phyloP scores from a whole-genome alignment of 2,113 vertebrate genomes.

The Nerophis lumbriciformis region DNA sequence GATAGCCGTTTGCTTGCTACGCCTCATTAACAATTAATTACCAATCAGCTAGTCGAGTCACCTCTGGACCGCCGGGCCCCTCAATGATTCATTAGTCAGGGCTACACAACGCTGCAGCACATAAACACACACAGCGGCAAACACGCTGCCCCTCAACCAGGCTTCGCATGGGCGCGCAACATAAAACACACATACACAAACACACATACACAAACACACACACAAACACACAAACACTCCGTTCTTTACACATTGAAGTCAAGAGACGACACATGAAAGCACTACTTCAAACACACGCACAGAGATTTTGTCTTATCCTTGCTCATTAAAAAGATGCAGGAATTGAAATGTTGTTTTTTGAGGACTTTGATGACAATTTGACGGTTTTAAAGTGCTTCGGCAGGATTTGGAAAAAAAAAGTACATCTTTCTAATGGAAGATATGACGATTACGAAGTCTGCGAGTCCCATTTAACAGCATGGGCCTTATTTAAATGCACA shows the following conservation, averaged over 20 bases:
- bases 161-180: neutral
- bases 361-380: conserved; percentile 27
- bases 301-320: conserved; percentile 28
- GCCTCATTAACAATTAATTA: conserved; percentile 78
- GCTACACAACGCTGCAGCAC: conserved; percentile 56
- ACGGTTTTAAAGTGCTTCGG: conserved; percentile 23
- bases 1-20: conserved; percentile 63
- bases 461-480: conserved; percentile 5
- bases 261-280: conserved; percentile 27
- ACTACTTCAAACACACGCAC: conserved; percentile 1
- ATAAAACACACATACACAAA: neutral
- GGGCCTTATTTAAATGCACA: conserved; percentile 10
- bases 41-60: conserved; percentile 75
- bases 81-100: conserved; percentile 76
- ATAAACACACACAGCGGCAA: conserved; percentile 42
- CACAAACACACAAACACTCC: neutral
- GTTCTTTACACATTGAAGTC: conserved; percentile 2
- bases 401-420: conserved; percentile 11
- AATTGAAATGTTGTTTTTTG: conserved; percentile 36
- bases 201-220: neutral
- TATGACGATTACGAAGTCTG: conserved; percentile 22
- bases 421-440: conserved; percentile 17
- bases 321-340: conserved; percentile 54
- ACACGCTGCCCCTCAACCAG: neutral
- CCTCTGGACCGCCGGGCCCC: conserved; percentile 60